A percentile compares a stretch with the other conserved stretches of the same genome.
These are phyloP conservation scores for Drosophila prosaltans DNA, from an alignment of 1,140 invertebrate species.

Conservation along the genomic window DNA sequence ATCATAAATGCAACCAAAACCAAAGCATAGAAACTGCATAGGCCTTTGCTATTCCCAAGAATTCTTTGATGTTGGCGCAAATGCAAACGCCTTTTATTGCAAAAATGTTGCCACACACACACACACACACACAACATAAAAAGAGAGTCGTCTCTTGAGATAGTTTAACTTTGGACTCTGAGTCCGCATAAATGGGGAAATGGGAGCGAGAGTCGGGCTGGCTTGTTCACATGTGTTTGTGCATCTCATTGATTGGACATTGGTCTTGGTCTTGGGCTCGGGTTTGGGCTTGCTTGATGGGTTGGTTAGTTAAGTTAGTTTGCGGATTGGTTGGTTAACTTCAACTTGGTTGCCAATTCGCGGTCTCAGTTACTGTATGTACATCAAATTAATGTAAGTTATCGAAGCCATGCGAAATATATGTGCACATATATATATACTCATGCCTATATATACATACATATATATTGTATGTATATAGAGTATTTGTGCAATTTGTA, in stretches of 20 bases:
- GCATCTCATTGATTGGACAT: slow-evolving; percentile 16
- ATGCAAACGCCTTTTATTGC: slow-evolving; percentile 53
- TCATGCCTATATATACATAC: neutral
- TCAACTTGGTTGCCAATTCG: slow-evolving; percentile 42
- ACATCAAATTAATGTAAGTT: slow-evolving; percentile 80
- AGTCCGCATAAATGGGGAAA: slow-evolving; percentile 15
- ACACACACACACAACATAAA: neutral
- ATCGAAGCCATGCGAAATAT: slow-evolving; percentile 77
- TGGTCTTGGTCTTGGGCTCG: neutral
- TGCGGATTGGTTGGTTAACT: slow-evolving; percentile 53
- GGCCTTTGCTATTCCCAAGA: slow-evolving; percentile 47
- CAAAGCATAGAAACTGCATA: slow-evolving; percentile 66
- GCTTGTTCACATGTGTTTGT: slow-evolving; percentile 13
- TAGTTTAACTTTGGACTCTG: neutral
- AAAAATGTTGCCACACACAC: slow-evolving; percentile 56
- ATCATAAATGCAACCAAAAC: slow-evolving; percentile 80
- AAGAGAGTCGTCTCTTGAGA: slow-evolving; percentile 4
- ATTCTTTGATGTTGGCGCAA: slow-evolving; percentile 77
- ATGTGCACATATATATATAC: slow-evolving; percentile 26
- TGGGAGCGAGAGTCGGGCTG: slow-evolving; percentile 18
- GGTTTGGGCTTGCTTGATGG: neutral
- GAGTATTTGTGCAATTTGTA: slow-evolving; percentile 3
- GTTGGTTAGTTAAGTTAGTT: neutral
- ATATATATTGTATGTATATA: neutral
- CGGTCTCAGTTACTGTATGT: slow-evolving; percentile 49